Conservation (phyloP, 2,888 invertebrate genomes). For the Lasioglossum oenotherae region DNA sequence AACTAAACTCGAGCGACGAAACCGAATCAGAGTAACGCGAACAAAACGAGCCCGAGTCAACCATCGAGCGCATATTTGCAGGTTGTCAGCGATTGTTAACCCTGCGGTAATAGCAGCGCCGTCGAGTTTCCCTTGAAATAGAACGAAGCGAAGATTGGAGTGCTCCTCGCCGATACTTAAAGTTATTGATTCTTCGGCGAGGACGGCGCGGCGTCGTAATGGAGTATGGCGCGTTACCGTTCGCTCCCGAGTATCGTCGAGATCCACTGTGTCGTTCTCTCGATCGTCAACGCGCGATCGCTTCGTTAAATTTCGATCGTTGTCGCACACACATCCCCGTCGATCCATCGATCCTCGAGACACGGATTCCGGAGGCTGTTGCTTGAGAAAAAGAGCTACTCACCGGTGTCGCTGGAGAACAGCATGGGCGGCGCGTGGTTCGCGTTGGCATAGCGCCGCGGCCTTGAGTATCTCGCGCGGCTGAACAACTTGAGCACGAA, state of each 20-base stretch:
- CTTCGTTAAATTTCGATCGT: not conserved
- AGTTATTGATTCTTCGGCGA: constrained; percentile 53
- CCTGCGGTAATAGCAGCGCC: not conserved
- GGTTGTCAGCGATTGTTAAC: constrained; percentile 7
- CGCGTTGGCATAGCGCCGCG: constrained; percentile 93
- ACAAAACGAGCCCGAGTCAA: not conserved
- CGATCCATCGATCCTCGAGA: not conserved
- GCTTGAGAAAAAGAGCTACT: constrained; percentile 64
- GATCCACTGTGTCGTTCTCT: not conserved
- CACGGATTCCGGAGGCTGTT: not conserved
- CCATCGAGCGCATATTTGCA: not conserved
- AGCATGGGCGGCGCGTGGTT: constrained; percentile 93
- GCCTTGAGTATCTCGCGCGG: constrained; percentile 87
- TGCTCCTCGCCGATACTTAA: constrained; percentile 54
- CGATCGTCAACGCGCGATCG: not conserved
- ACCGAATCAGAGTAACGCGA: not conserved
- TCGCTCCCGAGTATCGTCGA: not conserved
- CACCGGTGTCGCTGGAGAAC: constrained; percentile 94
- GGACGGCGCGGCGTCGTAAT: constrained; percentile 10
- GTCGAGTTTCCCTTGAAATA: not conserved
- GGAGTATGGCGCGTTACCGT: constrained; percentile 13
- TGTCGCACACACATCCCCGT: not conserved
- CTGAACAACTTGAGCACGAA: constrained; percentile 95
- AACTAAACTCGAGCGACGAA: not conserved
- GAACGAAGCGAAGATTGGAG: constrained; percentile 56